phyloP scores from a whole-genome alignment of 2,113 vertebrate species.

The Labrus mixtus region DNA sequence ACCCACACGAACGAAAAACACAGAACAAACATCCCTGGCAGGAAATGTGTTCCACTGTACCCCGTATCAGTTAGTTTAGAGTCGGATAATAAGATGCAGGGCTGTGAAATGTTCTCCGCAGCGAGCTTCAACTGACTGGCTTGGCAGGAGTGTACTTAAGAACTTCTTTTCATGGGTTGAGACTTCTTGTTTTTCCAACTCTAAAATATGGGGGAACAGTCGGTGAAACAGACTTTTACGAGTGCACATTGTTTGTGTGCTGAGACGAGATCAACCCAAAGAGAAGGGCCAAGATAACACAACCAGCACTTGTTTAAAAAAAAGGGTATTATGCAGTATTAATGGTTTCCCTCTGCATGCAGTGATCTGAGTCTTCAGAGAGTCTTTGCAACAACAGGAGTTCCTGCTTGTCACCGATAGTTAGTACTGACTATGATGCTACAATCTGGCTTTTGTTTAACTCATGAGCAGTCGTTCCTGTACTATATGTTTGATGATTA shows the following conservation, averaged over 20 bases:
- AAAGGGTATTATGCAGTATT: neutral
- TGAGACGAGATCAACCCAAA: conserved; percentile 24
- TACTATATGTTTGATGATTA: neutral
- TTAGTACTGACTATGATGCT: neutral
- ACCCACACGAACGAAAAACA: conserved; percentile 12
- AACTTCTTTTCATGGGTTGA: conserved; percentile 32
- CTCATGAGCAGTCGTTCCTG: neutral
- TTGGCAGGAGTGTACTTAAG: conserved; percentile 25
- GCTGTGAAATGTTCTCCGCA: conserved; percentile 14
- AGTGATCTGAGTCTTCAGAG: neutral
- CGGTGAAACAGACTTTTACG: conserved; percentile 20
- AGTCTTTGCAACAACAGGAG: conserved; percentile 1
- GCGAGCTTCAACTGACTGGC: neutral
- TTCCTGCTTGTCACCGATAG: neutral
- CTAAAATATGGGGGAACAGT: conserved; percentile 48
- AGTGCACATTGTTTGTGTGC: conserved; percentile 22
- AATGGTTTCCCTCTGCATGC: neutral
- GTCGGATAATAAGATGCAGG: conserved; percentile 2
- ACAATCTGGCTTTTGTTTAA: neutral
- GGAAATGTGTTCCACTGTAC: conserved; percentile 14
- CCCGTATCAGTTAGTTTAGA: conserved; percentile 4
- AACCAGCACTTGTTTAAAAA: conserved; percentile 26
- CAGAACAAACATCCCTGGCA: conserved; percentile 22
- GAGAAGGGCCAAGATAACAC: neutral
- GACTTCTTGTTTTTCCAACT: conserved; percentile 39